Evolutionary conservation across 1,140 invertebrate species (phyloP).

Genomic region (Drosophila miranda): DNA sequence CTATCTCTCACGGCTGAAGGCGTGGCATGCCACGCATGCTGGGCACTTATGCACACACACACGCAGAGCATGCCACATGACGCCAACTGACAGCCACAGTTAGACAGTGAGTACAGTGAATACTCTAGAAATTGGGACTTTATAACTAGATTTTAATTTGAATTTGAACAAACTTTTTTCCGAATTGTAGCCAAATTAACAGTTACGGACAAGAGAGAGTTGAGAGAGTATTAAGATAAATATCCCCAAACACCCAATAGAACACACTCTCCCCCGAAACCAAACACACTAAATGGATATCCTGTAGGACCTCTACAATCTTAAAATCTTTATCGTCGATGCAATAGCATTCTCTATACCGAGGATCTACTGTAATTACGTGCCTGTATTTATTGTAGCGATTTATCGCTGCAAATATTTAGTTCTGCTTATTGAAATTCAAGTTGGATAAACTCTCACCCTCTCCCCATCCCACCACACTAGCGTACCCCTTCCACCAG

Average conservation of each 20-base stretch:
- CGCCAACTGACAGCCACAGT: slow-evolving; percentile 38
- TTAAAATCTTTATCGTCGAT: no score
- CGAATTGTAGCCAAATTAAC: no score
- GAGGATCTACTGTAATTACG: slow-evolving; percentile 13
- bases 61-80: slow-evolving; percentile 46
- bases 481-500: no score
- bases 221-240: no score
- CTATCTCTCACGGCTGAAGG: slow-evolving; percentile 28
- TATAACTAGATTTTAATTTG: no score
- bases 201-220: no score
- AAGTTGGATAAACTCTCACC: slow-evolving; percentile 36
- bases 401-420: slow-evolving; percentile 70
- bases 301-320: no score
- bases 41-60: slow-evolving; percentile 16
- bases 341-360: no score
- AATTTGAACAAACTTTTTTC: no score
- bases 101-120: slow-evolving; percentile 13
- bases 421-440: slow-evolving; percentile 71
- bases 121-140: neutral
- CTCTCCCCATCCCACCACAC: neutral
- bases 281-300: no score
- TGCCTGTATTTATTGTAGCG: slow-evolving; percentile 43
- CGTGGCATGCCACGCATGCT: slow-evolving; percentile 60
- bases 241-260: no score
- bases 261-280: no score